These are phyloP conservation scores for Dasysyrphus tricinctus DNA, from an alignment of 2,888 invertebrate genomes.

Conservation along the genomic window DNA sequence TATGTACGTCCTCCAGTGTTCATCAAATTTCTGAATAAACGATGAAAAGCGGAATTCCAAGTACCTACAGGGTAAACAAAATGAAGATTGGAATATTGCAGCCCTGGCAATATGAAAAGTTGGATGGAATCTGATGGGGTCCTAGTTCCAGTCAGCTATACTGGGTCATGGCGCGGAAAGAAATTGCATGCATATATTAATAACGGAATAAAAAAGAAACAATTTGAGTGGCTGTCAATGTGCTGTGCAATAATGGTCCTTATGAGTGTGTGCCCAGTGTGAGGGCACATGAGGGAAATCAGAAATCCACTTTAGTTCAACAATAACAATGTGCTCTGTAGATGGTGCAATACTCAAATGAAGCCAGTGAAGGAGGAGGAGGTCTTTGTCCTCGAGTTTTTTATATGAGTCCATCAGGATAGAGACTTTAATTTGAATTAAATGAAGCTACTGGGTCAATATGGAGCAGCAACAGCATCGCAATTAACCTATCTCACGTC, in stretches of 20 bases:
- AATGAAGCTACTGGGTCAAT: conserved; percentile 40
- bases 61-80: conserved; percentile 46
- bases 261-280: neutral
- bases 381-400: conserved; percentile 10
- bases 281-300: conserved; percentile 24
- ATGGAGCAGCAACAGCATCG: conserved; percentile 6
- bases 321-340: conserved; percentile 1
- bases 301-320: neutral
- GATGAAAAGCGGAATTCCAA: conserved; percentile 39
- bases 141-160: neutral
- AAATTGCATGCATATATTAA: conserved; percentile 32
- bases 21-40: conserved; percentile 43
- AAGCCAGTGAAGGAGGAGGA: neutral
- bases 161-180: conserved; percentile 12
- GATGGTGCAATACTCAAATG: neutral
- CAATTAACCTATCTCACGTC: conserved; percentile 30
- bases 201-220: conserved; percentile 19
- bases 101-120: conserved; percentile 19
- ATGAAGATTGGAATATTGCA: conserved; percentile 43
- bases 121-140: neutral
- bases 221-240: conserved; percentile 25
- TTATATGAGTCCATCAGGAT: conserved; percentile 8
- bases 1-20: conserved; percentile 7
- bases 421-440: conserved; percentile 45
- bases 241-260: conserved; percentile 8